Percentiles rank a stretch among this genome's conserved stretches.
Evolutionary conservation across 2,113 vertebrate species (phyloP).

Genomic region (Typhlomys cinereus): DNA sequence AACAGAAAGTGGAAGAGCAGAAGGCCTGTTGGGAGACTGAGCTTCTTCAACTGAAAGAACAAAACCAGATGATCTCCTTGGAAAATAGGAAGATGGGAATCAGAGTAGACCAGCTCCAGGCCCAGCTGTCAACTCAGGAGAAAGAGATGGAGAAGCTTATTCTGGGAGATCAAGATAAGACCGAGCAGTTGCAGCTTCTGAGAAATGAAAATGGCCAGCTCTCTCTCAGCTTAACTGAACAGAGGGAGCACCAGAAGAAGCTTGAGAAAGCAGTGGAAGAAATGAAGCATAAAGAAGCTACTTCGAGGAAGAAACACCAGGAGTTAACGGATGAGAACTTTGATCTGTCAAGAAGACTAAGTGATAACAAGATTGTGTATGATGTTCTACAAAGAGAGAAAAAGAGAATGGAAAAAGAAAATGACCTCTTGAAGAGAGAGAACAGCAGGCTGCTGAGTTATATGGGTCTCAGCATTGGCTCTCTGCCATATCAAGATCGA

Average conservation of each 20-base stretch:
- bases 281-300: constrained; percentile 7
- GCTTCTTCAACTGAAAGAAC: constrained; percentile 71
- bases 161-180: constrained; percentile 35
- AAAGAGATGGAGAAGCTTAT: neutral
- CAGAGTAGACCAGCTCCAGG: constrained; percentile 81
- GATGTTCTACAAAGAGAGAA: constrained; percentile 69
- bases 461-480: constrained; percentile 14
- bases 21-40: constrained; percentile 61
- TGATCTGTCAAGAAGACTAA: constrained; percentile 60
- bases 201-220: constrained; percentile 75
- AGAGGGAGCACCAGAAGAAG: constrained; percentile 65
- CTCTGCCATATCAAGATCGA: neutral
- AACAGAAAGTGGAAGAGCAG: constrained; percentile 70
- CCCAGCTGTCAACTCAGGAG: neutral
- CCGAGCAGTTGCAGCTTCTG: constrained; percentile 68
- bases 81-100: constrained; percentile 75
- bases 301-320: neutral
- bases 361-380: constrained; percentile 49
- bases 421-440: constrained; percentile 58
- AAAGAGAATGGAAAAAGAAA: constrained; percentile 55
- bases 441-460: constrained; percentile 60
- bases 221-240: neutral
- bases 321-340: neutral
- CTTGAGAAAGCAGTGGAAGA: constrained; percentile 43
- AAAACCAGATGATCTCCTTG: constrained; percentile 58